These are phyloP conservation scores for Cebus imitator DNA, from an alignment of 2,113 vertebrate genomes.

Conservation along the genomic window DNA sequence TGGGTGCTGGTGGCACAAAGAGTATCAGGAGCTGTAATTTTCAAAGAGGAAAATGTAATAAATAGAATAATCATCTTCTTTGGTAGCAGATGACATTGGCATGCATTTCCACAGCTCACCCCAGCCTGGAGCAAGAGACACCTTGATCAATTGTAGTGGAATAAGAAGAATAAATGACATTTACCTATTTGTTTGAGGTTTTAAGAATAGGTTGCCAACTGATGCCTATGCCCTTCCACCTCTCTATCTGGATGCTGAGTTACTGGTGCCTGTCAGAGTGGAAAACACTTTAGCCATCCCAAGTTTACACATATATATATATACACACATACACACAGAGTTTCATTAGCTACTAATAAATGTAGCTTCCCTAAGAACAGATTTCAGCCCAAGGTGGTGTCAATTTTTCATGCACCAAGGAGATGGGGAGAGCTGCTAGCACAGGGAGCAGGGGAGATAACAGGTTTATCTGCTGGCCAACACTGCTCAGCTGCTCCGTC, in stretches of 20 bases:
- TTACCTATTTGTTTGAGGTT: constrained; percentile 25
- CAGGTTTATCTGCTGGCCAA: constrained; percentile 82
- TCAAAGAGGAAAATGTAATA: neutral
- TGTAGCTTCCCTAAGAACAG: constrained; percentile 81
- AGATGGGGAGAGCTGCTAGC: constrained; percentile 79
- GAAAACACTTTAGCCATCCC: constrained; percentile 5
- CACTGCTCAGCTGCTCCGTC: constrained; percentile 75
- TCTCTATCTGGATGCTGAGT: neutral
- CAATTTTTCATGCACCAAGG: constrained; percentile 83
- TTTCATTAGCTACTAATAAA: constrained; percentile 84
- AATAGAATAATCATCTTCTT: neutral
- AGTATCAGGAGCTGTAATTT: neutral
- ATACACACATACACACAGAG: neutral
- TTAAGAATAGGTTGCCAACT: neutral
- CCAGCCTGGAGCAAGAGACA: neutral
- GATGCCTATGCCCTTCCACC: neutral
- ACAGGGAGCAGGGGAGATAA: constrained; percentile 80
- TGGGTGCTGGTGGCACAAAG: neutral
- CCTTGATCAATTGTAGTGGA: neutral
- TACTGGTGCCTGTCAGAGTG: neutral
- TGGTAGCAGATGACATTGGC: neutral
- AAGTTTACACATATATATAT: neutral
- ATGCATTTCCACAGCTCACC: neutral
- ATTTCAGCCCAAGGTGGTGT: constrained; percentile 83
- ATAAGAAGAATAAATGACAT: neutral